Conservation (phyloP, 2,888 invertebrate genomes). For the Schizaphis graminum region DNA sequence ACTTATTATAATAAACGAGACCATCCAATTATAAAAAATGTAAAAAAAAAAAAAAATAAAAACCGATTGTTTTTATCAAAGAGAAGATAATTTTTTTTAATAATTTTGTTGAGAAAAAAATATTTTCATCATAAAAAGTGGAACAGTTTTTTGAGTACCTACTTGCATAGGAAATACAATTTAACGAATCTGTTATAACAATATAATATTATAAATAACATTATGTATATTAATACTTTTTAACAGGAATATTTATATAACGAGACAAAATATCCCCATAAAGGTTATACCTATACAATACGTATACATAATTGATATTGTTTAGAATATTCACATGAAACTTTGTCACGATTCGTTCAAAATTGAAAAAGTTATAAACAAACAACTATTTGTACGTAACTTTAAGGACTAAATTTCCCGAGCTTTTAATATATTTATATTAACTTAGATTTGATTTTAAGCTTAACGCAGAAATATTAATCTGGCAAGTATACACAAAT, state of each 20-base stretch:
- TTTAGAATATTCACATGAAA: constrained; percentile 30
- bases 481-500: neutral
- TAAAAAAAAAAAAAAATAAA: neutral
- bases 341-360: constrained; percentile 44
- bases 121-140: neutral
- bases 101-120: neutral
- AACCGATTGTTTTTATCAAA: neutral
- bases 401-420: neutral
- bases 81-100: neutral
- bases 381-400: constrained; percentile 23
- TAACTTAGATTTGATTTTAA: constrained; percentile 20
- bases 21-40: neutral
- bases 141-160: neutral
- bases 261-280: neutral
- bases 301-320: neutral
- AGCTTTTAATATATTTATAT: constrained; percentile 35
- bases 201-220: neutral
- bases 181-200: neutral
- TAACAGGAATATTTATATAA: neutral
- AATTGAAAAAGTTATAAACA: constrained; percentile 58
- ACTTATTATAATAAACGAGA: constrained; percentile 27
- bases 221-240: neutral
- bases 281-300: neutral
- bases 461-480: neutral
- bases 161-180: neutral